phyloP scores from a whole-genome alignment of 2,113 vertebrate species.

The Podilymbus podiceps region DNA sequence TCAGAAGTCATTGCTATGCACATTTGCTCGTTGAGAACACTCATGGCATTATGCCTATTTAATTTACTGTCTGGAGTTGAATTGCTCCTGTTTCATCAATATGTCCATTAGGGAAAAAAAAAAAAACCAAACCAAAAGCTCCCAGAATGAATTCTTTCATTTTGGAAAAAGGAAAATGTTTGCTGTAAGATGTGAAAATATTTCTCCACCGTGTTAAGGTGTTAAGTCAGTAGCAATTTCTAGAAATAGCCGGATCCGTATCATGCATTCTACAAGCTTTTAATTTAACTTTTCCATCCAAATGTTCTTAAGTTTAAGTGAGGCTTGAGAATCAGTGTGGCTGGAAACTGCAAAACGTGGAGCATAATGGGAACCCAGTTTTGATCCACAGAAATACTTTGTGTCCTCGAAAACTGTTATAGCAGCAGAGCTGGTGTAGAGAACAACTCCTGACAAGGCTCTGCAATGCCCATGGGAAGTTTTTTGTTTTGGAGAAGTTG shows the following conservation, averaged over 20 bases:
- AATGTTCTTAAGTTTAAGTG: neutral
- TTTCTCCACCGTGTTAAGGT: neutral
- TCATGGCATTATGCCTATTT: neutral
- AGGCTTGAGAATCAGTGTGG: neutral
- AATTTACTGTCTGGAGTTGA: neutral
- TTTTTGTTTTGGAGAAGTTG: neutral
- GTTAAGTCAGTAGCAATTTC: neutral
- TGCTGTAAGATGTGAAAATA: neutral
- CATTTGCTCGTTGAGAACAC: too few species aligned
- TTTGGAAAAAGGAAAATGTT: neutral
- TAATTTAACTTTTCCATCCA: neutral
- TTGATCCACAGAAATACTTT: neutral
- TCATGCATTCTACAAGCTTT: neutral
- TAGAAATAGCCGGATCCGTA: neutral
- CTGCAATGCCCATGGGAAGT: neutral
- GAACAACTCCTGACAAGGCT: neutral
- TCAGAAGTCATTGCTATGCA: neutral
- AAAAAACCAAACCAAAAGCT: neutral
- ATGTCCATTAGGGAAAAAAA: too few species aligned
- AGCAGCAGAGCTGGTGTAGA: neutral
- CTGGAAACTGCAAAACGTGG: neutral
- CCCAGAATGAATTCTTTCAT: neutral
- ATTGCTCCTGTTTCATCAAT: neutral
- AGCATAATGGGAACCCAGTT: neutral
- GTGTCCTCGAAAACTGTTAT: neutral